Evolutionary conservation across 1,140 invertebrate genomes (phyloP), one percentile per base, ranked within the genome.

Genomic region (Caenorhabditis remanei): DNA sequence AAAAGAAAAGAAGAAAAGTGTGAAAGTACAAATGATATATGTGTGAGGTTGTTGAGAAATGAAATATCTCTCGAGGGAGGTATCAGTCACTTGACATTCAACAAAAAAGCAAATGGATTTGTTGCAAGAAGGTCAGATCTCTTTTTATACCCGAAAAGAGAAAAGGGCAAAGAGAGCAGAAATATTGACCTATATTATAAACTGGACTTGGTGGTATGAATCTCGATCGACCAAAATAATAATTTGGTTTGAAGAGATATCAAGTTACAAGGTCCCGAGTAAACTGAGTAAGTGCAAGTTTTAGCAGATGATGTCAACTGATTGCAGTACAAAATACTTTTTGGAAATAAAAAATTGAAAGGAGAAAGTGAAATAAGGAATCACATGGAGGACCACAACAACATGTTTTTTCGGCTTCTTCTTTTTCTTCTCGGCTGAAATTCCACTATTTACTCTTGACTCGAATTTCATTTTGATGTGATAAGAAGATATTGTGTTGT

Each of bases 51-150:
- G 7, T 14, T 4, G 16, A 40, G 40, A 65, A 65, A 40, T 71
- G 71, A 79, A 79, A 79, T 79, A 50, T 79, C 71, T 50, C 71
- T 79, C 71, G 71, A 79, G 71, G 71, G 71, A 79, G 21, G 71
- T 79, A 79, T 79, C 71, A 79, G 7, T 79, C 71, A 79, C 63
- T 40, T 41, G 63, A 65, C 50, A 53, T 53, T 16, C 50, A 13
- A 13, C 11, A 24, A 40, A 71, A 65, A 65, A 65, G 61, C 56
- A 61, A n/a, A 46, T 50, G 40, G 16, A 67, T 67, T 67, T 67
- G 63, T 40, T 79, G 43, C 21, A 79, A 79, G 46, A 79, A 24
- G 40, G n/a, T 32, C 21, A 7, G 14, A 0, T n/a, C 56, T 8
- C 56, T 21, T 58, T 58, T 21, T 58, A 58, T 58, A 58, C 56